These are phyloP conservation scores for Helostoma temminkii DNA, from an alignment of 2,797 vertebrate genomes.

Conservation along the genomic window DNA sequence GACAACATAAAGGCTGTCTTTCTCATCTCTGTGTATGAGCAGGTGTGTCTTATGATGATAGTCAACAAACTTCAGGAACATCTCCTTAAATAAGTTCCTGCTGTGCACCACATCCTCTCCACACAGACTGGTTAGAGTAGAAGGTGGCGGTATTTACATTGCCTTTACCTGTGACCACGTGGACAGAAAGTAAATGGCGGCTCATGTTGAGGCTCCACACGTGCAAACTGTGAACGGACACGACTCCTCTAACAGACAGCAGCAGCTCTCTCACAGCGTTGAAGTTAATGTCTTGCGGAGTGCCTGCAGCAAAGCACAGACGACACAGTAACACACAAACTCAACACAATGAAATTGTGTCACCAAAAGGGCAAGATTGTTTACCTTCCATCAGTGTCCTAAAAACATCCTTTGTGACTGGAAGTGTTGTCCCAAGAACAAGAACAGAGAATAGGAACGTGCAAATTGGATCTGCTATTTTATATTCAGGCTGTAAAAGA, in stretches of 20 bases:
- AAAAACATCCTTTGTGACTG: conserved; percentile 89
- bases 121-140: not conserved
- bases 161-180: conserved; percentile 85
- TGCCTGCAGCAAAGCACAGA: conserved; percentile 73
- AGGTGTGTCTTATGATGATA: not conserved
- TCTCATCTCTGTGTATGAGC: no score
- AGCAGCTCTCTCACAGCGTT: conserved; percentile 81
- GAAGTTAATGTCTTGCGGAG: conserved; percentile 75
- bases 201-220: conserved; percentile 89
- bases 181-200: conserved; percentile 83
- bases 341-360: accelerated
- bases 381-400: conserved; percentile 94
- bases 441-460: conserved; percentile 94
- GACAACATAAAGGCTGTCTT: no score
- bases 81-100: not conserved
- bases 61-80: not conserved
- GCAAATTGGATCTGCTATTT: conserved; percentile 91
- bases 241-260: conserved; percentile 84
- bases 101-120: not conserved
- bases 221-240: conserved; percentile 83
- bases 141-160: conserved; percentile 1
- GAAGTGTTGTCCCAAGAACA: conserved; percentile 88
- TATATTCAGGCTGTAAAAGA: conserved; percentile 88
- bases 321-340: accelerated
- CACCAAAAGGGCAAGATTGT: not conserved